Percentiles rank a stretch among this genome's conserved stretches.
These are phyloP conservation scores for Taurulus bubalis DNA, from an alignment of 2,113 vertebrate genomes.

Conservation along the genomic window DNA sequence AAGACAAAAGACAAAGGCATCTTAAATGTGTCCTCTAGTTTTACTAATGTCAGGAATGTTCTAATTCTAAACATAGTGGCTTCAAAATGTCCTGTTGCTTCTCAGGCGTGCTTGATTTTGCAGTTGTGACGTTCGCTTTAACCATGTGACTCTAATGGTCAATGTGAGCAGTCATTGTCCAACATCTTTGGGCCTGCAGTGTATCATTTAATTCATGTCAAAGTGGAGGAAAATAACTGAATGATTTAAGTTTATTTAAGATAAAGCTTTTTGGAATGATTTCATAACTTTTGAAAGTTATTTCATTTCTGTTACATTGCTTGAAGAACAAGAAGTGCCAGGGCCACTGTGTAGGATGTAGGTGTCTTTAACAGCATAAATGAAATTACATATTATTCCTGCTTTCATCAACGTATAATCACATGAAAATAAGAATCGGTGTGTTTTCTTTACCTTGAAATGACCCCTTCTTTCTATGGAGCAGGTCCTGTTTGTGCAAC, in stretches of 20 bases:
- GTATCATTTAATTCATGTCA: neutral
- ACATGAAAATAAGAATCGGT: no score
- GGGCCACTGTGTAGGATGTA: no score
- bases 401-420: neutral
- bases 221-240: neutral
- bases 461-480: no score
- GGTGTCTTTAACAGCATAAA: no score
- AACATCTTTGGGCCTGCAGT: no score
- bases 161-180: no score
- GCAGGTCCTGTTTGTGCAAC: neutral
- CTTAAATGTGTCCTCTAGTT: neutral
- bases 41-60: neutral
- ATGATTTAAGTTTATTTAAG: no score
- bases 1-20: neutral
- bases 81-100: no score
- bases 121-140: no score
- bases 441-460: no score
- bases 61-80: neutral
- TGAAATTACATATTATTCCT: neutral
- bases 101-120: no score
- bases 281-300: neutral
- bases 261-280: neutral
- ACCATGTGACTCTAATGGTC: no score
- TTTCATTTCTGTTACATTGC: neutral
- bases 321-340: neutral